Evolutionary conservation across 2,113 vertebrate genomes (phyloP), one percentile per base, ranked within the genome.

Genomic region (Epinephelus fuscoguttatus): DNA sequence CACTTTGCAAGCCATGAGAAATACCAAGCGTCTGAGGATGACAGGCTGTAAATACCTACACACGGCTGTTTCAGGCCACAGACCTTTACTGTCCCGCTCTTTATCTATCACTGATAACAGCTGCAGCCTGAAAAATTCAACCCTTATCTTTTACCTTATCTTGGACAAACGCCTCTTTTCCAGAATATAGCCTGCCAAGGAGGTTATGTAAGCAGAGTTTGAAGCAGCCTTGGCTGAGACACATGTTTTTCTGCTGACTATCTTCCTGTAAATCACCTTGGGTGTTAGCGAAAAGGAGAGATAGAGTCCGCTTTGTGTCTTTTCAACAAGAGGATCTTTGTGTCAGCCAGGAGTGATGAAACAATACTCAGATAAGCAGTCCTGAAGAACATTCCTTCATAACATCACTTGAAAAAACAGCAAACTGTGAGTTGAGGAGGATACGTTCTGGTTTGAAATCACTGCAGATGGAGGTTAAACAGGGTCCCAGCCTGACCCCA

Each of bases 251-350:
- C 77, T 75, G 81, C 56, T 37, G 42, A 18, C 55, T 84, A 77
- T 86, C 81, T 85, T 80, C 42, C 75, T 57, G 66, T 64, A 66
- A 45, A 82, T 86, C 88, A 89, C 79, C 88, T 84, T 67, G 85
- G 84, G 86, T 89, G 84, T 83, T 55, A 70, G 81, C 42, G 55
- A 47, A 77, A 55, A 73, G 49, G 70, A 66, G 71, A 78, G 66
- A 74, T 75, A 74, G 60, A 66, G 74, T 75, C 52, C 0, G 40
- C 88, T 84, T 71, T 88, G 80, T 89, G 75, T 70, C 68, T 57
- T 80, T 71, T 72, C 57, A 72, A 89, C 79, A 85, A 82, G 25
- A 82, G 76, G 64, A 76, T 52, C 80, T 84, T 85, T 89, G 88
- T 91, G 79, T 79, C 81, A 56, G 71, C 61, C 75, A 57, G 67